phyloP scores from a whole-genome alignment of 2,113 vertebrate species.

The Scomber japonicus region DNA sequence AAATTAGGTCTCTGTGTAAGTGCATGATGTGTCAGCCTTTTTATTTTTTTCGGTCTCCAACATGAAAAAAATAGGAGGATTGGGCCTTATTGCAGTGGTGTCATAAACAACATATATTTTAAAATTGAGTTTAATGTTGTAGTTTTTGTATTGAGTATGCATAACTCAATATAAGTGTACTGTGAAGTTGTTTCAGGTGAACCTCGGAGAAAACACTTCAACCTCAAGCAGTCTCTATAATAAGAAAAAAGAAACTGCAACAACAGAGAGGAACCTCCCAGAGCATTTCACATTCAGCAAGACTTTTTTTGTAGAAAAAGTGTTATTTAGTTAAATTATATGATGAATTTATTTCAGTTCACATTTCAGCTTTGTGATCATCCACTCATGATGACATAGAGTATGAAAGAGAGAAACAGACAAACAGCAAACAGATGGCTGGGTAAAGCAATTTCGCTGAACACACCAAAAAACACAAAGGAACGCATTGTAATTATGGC shows the following conservation, averaged over 20 bases:
- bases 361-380: slow-evolving; percentile 45
- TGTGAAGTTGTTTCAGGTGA: background rate
- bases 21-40: too few species aligned
- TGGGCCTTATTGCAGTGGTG: too few species aligned
- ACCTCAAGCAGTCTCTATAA: background rate
- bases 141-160: background rate
- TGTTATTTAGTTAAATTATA: slow-evolving; percentile 48
- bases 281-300: background rate
- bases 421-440: slow-evolving; percentile 66
- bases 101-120: too few species aligned
- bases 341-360: slow-evolving; percentile 17
- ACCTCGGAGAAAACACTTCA: background rate
- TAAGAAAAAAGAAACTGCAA: background rate
- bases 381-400: slow-evolving; percentile 26
- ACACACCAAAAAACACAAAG: slow-evolving; percentile 55
- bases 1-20: too few species aligned
- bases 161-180: background rate
- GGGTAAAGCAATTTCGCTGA: slow-evolving; percentile 55
- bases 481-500: slow-evolving; percentile 55
- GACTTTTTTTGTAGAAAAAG: background rate
- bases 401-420: slow-evolving; percentile 30
- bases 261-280: background rate
- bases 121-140: background rate
- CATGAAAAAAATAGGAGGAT: background rate
- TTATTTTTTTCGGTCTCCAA: background rate